These are phyloP conservation scores for Pseudomyrmex gracilis DNA, from an alignment of 1,140 invertebrate genomes.

Conservation along the genomic window DNA sequence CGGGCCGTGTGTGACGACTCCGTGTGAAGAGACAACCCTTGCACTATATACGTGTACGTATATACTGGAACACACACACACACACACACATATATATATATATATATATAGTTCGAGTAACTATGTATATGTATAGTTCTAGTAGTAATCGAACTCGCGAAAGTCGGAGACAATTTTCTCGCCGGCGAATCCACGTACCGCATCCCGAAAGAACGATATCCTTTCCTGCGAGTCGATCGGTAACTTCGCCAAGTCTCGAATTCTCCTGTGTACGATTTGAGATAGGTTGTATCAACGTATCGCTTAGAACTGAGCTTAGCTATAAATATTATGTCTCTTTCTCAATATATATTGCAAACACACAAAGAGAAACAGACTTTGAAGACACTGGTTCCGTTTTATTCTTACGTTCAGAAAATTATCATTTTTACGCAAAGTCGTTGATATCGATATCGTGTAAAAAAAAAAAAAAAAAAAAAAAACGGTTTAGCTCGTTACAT, in stretches of 20 bases:
- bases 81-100: no score
- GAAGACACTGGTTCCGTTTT: no score
- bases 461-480: no score
- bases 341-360: neutral
- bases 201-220: neutral
- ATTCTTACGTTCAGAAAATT: no score
- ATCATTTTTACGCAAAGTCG: no score
- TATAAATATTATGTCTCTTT: neutral
- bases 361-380: no score
- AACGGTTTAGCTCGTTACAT: neutral
- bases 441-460: no score
- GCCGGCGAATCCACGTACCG: neutral
- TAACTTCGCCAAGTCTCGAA: neutral
- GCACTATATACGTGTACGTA: slow-evolving; percentile 12
- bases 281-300: neutral
- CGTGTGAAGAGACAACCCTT: slow-evolving; percentile 17
- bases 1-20: neutral
- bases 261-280: slow-evolving; percentile 11
- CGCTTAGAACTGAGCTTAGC: neutral
- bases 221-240: neutral
- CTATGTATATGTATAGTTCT: no score
- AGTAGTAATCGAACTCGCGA: slow-evolving; percentile 45
- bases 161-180: slow-evolving; percentile 62
- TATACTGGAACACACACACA: no score
- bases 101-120: no score